Base-by-base conservation (phyloP, 2,113 vertebrate genomes). In the Petroica traversi region DNA sequence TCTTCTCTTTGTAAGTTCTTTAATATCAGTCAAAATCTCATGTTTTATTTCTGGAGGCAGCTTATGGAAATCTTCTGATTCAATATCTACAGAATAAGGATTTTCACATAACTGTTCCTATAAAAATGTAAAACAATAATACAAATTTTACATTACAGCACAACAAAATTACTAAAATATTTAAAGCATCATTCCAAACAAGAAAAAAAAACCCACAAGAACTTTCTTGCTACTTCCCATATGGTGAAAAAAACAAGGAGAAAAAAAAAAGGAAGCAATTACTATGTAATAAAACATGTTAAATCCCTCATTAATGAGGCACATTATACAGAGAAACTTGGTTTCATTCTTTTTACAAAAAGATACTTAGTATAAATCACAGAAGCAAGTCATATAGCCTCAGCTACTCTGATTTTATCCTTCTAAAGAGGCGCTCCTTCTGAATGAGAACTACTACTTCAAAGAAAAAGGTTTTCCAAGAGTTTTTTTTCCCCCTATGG, bases 1-100 rank as follows among this genome's bases (percentile, higher is more conserved):
- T 29, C 98, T 98, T 92, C 99, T 97, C 96, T 99, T 99, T 62
- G 98, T 98, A 78, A 99, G 98, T 93, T 99, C 99, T 83, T 99
- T 99, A 98, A 99, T 98, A 81, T 99, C 99, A 87, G 98, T 99
- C 76, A 99, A 97, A 40, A 99, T 99, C 94, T 99, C 99, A 6
- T 99, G 99, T 92, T 99, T 99, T 95, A 99, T 96, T 97, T 99
- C 99, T 11, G 97, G 98, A 68, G 99, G 99, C 46, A 99, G 95
- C 62, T 96, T 97, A 66, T 91, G 94, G 91, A 99, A 99, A 72
- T 99, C 99, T 94, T 99, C 99, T 8, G 99, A 99, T 92, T 99
- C 99, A 83, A 99, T 99, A 93, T 99, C 99, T 73, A 99, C 74
- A 12, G 99, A 98, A 83, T 98, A 97, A 51, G 99, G 99, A 89